These are phyloP conservation scores for Hafferia zeledoni DNA, from an alignment of 2,797 vertebrate genomes.

Conservation along the genomic window DNA sequence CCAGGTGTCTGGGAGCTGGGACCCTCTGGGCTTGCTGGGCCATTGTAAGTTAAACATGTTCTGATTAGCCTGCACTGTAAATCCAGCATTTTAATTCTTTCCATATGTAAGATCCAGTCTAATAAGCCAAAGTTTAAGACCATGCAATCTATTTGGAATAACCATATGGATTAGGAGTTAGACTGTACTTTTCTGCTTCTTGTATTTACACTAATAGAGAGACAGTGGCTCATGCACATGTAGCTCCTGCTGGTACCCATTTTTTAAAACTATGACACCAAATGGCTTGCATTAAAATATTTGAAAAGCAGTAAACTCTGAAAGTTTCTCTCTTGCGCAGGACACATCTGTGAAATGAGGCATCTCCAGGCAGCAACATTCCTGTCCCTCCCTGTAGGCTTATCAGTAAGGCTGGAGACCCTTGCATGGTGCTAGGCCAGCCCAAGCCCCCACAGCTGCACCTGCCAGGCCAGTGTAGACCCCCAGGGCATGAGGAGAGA, in stretches of 20 bases:
- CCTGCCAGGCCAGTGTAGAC: not conserved
- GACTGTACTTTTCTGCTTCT: conserved; percentile 59
- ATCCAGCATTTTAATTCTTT: conserved; percentile 63
- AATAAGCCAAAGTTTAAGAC: conserved; percentile 59
- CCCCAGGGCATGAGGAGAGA: not conserved
- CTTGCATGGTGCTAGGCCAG: not conserved
- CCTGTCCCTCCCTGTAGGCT: not conserved
- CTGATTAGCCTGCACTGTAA: conserved; percentile 57
- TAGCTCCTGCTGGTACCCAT: conserved; percentile 48
- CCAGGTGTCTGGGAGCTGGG: conserved; percentile 59
- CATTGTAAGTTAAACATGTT: conserved; percentile 45
- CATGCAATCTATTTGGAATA: conserved; percentile 60
- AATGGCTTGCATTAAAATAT: conserved; percentile 63
- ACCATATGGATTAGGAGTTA: conserved; percentile 60
- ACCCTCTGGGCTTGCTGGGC: conserved; percentile 49
- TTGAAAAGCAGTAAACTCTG: conserved; percentile 52
- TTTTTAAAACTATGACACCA: conserved; percentile 49
- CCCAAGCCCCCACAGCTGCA: not conserved
- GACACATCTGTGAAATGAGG: conserved; percentile 10
- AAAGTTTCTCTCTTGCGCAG: not conserved
- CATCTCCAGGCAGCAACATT: not conserved
- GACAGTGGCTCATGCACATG: conserved; percentile 32
- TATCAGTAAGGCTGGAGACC: not conserved
- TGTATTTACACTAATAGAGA: conserved; percentile 42
- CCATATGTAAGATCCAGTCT: conserved; percentile 59